Evolutionary conservation across 2,888 invertebrate species (phyloP).

Genomic region (Acanthacorydalis orientalis): DNA sequence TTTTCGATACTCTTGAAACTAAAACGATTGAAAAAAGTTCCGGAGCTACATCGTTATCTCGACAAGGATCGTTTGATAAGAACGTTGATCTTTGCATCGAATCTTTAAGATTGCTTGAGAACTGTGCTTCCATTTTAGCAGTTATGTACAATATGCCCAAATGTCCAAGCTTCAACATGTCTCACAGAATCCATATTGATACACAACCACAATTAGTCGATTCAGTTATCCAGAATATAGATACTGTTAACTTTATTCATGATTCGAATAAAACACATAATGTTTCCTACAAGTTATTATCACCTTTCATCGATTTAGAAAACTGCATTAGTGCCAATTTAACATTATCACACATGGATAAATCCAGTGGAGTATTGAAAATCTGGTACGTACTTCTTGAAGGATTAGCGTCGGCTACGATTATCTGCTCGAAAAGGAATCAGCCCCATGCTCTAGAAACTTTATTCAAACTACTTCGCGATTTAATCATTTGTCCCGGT

Average conservation of each 20-base stretch:
- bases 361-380: conserved; percentile 67
- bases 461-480: conserved; percentile 66
- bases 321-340: conserved; percentile 29
- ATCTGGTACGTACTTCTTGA: conserved; percentile 84
- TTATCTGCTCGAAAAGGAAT: conserved; percentile 53
- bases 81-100: conserved; percentile 45
- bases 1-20: conserved; percentile 15
- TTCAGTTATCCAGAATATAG: conserved; percentile 63
- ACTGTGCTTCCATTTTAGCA: conserved; percentile 71
- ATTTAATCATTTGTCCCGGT: conserved; percentile 64
- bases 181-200: conserved; percentile 65
- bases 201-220: conserved; percentile 67
- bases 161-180: conserved; percentile 82
- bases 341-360: conserved; percentile 51
- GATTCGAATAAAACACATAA: conserved; percentile 48
- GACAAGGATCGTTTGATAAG: background rate
- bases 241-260: conserved; percentile 49
- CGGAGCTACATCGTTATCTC: background rate
- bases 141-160: conserved; percentile 93
- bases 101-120: conserved; percentile 70
- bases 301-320: conserved; percentile 29
- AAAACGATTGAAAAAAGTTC: background rate
- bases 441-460: conserved; percentile 80
- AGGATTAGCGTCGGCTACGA: conserved; percentile 64
- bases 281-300: conserved; percentile 43